Evolutionary conservation across 2,888 invertebrate genomes (phyloP).

Genomic region (Aproaerema taeniolella): DNA sequence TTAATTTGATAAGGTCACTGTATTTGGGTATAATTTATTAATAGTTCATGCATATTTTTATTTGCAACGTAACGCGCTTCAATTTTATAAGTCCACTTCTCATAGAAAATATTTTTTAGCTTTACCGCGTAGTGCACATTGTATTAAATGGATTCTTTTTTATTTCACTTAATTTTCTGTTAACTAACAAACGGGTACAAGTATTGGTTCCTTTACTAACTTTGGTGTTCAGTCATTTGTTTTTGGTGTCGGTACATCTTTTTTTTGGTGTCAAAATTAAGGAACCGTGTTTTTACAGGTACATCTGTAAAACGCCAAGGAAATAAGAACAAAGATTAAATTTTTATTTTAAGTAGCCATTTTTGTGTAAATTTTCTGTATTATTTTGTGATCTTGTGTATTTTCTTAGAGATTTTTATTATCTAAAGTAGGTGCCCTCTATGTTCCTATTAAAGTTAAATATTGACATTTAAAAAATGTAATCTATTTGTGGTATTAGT

Average conservation of each 20-base stretch:
- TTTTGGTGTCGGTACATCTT: slow-evolving; percentile 30
- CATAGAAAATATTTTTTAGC: slow-evolving; percentile 23
- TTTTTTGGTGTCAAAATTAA: slow-evolving; percentile 21
- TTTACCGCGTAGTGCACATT: slow-evolving; percentile 31
- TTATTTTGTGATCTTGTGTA: slow-evolving; percentile 40
- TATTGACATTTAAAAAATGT: slow-evolving; percentile 23
- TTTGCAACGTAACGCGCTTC: not conserved
- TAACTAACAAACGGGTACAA: slow-evolving; percentile 37
- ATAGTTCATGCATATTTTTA: not conserved
- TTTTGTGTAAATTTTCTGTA: slow-evolving; percentile 34
- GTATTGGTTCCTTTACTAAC: slow-evolving; percentile 20
- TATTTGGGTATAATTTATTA: not conserved
- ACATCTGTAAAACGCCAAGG: slow-evolving; percentile 55
- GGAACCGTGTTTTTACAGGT: slow-evolving; percentile 63
- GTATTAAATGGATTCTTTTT: slow-evolving; percentile 26
- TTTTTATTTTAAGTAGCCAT: slow-evolving; percentile 34
- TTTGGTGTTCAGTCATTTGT: slow-evolving; percentile 17
- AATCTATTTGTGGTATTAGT: slow-evolving; percentile 25
- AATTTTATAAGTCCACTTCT: slow-evolving; percentile 28
- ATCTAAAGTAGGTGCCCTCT: slow-evolving; percentile 43
- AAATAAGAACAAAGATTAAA: slow-evolving; percentile 48
- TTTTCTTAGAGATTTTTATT: slow-evolving; percentile 43
- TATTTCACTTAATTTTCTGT: slow-evolving; percentile 23
- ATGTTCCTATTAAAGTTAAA: slow-evolving; percentile 49
- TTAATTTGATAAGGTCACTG: too few relatives aligned